A percentile compares a stretch with the other conserved stretches of the same genome.
phyloP scores from a whole-genome alignment of 2,113 vertebrate genomes.

The Gasterosteus nipponicus region DNA sequence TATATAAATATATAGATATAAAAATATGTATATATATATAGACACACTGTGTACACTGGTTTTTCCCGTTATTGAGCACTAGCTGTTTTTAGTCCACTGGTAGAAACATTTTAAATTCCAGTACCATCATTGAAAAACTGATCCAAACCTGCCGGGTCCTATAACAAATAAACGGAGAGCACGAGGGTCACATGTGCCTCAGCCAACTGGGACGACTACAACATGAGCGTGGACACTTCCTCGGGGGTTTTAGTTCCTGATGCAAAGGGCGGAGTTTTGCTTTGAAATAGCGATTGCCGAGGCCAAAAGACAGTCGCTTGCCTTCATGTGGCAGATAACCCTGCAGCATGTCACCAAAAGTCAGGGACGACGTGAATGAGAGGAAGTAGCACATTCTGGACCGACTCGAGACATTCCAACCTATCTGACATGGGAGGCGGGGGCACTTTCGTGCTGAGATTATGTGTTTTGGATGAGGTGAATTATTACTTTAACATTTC shows the following conservation, averaged over 20 bases:
- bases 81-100: background rate
- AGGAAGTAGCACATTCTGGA: conserved; percentile 66
- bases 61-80: background rate
- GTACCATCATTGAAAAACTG: background rate
- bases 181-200: conserved; percentile 12
- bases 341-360: conserved; percentile 55
- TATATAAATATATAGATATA: no score
- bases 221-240: conserved; percentile 26
- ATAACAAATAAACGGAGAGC: conserved; percentile 5
- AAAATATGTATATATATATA: no score
- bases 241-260: conserved; percentile 20
- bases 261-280: conserved; percentile 24
- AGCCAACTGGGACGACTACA: conserved; percentile 12
- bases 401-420: conserved; percentile 62
- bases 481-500: background rate
- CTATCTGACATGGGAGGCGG: conserved; percentile 39
- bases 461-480: conserved; percentile 4
- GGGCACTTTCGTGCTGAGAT: conserved; percentile 14
- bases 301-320: conserved; percentile 22
- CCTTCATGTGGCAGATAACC: conserved; percentile 50
- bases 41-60: no score
- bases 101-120: background rate
- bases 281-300: conserved; percentile 24
- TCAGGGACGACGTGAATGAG: conserved; percentile 76
- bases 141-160: background rate